These are phyloP conservation scores for Podiceps cristatus DNA, from an alignment of 2,113 vertebrate genomes.

Conservation along the genomic window DNA sequence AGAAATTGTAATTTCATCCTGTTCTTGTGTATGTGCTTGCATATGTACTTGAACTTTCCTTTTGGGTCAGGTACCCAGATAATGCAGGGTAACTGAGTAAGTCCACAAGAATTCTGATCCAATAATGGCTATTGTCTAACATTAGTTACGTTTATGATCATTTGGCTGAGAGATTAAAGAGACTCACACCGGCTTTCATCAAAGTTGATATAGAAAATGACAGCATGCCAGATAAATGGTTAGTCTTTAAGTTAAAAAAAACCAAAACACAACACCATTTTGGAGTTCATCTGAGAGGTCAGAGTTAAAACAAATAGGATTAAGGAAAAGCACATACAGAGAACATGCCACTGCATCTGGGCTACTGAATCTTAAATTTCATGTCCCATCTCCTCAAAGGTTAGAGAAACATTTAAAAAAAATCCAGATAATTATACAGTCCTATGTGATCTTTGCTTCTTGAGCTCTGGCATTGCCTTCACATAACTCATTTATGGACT, in stretches of 20 bases:
- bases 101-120: background rate
- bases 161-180: background rate
- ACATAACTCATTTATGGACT: background rate
- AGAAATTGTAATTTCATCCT: background rate
- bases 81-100: background rate
- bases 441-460: background rate
- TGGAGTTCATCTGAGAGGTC: background rate
- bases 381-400: background rate
- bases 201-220: background rate
- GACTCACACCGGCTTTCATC: background rate
- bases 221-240: background rate
- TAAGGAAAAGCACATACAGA: background rate
- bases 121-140: background rate
- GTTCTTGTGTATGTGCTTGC: background rate
- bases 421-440: background rate
- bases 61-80: background rate
- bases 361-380: background rate
- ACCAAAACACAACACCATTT: background rate
- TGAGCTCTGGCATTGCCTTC: background rate
- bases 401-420: background rate
- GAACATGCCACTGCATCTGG: background rate
- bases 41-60: background rate
- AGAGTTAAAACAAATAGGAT: background rate
- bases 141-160: too few relatives aligned
- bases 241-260: background rate